Conservation (phyloP, 2,888 invertebrate genomes). For the Orthosia gothica region DNA sequence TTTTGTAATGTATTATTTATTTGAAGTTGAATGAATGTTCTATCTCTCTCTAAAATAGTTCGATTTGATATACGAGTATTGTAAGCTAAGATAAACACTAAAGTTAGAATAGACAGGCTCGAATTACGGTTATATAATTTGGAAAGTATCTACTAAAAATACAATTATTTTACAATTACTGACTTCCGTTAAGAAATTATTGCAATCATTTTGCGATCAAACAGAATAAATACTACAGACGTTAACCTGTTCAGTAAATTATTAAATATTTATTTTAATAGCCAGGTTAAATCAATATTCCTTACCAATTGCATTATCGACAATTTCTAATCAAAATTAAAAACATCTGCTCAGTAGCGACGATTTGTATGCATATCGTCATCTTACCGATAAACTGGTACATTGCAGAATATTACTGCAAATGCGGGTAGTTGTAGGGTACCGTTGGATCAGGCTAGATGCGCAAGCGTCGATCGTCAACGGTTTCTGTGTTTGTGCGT, state of each 20-base stretch:
- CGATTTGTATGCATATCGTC: slow-evolving; percentile 20
- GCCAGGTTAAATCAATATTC: slow-evolving; percentile 3
- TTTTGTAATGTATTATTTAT: slow-evolving; percentile 70
- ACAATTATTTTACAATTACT: slow-evolving; percentile 13
- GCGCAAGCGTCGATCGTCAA: slow-evolving; percentile 9
- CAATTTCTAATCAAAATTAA: slow-evolving; percentile 24
- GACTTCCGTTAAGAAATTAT: slow-evolving; percentile 16
- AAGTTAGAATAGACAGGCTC: slow-evolving; percentile 30
- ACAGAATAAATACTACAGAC: neutral
- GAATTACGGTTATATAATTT: slow-evolving; percentile 53
- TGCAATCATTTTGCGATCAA: slow-evolving; percentile 7
- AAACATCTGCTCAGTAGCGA: slow-evolving; percentile 15
- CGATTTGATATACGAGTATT: slow-evolving; percentile 52
- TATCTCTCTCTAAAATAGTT: slow-evolving; percentile 57
- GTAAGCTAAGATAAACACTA: slow-evolving; percentile 49
- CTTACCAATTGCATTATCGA: neutral
- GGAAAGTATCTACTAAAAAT: slow-evolving; percentile 52
- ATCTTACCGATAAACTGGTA: slow-evolving; percentile 7
- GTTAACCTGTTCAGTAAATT: slow-evolving; percentile 2
- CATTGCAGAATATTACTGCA: slow-evolving; percentile 8
- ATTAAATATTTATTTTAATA: neutral
- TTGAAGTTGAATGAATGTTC: slow-evolving; percentile 58
- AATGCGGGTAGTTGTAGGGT: slow-evolving; percentile 2
- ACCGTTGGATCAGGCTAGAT: slow-evolving; percentile 15
- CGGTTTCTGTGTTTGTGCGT: neutral